Percentiles rank a stretch among this genome's conserved stretches.
These are phyloP conservation scores for Rallus crepitans DNA, from an alignment of 2,797 vertebrate species.

Conservation along the genomic window DNA sequence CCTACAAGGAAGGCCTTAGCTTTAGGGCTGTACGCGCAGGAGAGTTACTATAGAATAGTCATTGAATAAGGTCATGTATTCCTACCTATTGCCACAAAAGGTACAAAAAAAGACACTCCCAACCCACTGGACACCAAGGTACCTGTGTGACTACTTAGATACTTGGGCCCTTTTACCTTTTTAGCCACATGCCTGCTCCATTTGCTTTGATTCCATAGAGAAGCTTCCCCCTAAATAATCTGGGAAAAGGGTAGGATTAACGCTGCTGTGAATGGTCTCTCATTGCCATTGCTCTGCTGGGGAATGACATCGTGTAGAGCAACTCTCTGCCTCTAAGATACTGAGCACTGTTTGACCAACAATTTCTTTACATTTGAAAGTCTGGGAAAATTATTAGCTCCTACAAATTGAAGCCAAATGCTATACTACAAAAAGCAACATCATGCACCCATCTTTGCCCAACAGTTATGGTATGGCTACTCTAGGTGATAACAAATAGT, in stretches of 20 bases:
- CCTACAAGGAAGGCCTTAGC: neutral
- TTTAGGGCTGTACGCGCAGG: neutral
- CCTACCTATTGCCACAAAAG: neutral
- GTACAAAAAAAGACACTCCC: neutral
- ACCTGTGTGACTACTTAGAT: neutral
- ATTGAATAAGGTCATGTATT: neutral
- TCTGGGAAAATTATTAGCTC: neutral
- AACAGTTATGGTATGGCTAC: neutral
- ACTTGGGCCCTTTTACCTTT: neutral
- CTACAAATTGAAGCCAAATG: neutral
- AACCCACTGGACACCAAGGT: neutral
- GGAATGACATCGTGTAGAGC: neutral
- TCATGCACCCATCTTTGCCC: neutral
- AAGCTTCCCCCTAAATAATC: neutral
- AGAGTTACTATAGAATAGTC: neutral
- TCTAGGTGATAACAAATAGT: neutral
- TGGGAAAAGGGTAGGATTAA: neutral
- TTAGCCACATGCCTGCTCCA: neutral
- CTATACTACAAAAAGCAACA: neutral
- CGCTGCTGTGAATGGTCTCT: neutral
- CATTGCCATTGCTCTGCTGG: neutral
- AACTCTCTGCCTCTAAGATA: neutral
- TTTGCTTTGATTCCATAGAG: neutral
- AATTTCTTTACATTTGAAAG: neutral
- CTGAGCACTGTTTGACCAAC: neutral